Evolutionary conservation across 2,888 invertebrate genomes (phyloP), one percentile per base, ranked within the genome.

Genomic region (Plagiodera versicolora): DNA sequence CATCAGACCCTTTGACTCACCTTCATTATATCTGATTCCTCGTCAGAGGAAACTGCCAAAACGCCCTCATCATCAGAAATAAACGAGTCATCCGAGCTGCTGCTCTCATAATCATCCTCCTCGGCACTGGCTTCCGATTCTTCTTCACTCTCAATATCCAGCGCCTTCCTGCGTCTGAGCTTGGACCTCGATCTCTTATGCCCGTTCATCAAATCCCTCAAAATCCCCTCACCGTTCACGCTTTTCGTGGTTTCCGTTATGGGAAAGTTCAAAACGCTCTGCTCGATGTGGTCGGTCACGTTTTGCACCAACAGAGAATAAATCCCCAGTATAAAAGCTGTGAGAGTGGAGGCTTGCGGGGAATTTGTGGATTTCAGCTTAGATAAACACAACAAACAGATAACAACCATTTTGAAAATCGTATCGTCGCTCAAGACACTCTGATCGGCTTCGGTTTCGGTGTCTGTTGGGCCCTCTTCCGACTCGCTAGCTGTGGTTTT

Each of bases 291-390:
- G 59, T 73, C 75, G 2, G 76, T 76, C 19, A 78, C 72, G 58
- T 77, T 74, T 66, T 83, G 89, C 67, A 88, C 81, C 32, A 90
- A 77, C 75, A 91, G 90, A 14, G 91, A 91, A 68, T 92, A 87
- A 67, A 95, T 84, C 19, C 94, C 93, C 51, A 95, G 83, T 53
- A 91, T 86, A 74, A 95, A 94, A 24, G 95, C 94, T 74, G 92
- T 89, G 56, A 91, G 86, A 19, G 92, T 89, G 70, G 93, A 92
- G 46, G 90, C 86, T 76, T 91, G 90, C n/a, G 84, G 83, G n/a
- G 91, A 90, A 75, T 90, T 87, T 52, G 83, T 84, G 73, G 85
- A 87, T 76, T 88, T 87, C 58, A 94, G 81, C 79, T 92, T 91
- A 24, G 89, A 85, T 67, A 94, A 86, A 61, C 92, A 91, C 76